Evolutionary conservation across 2,113 vertebrate genomes (phyloP), one percentile per base, ranked within the genome.

Genomic region (Hoplias malabaricus): DNA sequence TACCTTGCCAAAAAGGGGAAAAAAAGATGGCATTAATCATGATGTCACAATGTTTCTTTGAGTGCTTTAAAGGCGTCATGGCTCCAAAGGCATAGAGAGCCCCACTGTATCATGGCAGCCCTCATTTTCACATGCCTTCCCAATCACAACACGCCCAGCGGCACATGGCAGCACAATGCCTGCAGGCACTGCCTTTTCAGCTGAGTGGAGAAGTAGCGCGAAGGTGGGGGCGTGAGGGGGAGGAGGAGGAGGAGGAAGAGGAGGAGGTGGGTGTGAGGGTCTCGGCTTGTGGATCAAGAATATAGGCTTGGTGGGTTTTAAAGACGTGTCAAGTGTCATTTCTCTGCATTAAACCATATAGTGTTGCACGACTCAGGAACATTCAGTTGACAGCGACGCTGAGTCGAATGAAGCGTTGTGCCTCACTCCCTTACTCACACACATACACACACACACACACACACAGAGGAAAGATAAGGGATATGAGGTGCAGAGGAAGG

Each of bases 91-190:
- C 50, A 23, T 63, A 16, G n/a, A 31, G 53, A 69, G 71, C 63
- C 75, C 46, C 43, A 84, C 67, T 19, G 75, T 75, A 43, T 82
- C 74, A 63, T 78, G 75, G 62, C 82, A 82, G 80, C 73, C 77
- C 83, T 80, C 76, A 84, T 86, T 80, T 86, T 85, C 82, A 87
- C 86, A 85, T 84, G 83, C 77, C 80, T 83, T 84, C 84, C 86
- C 83, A 77, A 86, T 87, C 87, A 86, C 87, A 86, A 79, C 87
- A 88, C 65, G 67, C 81, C 87, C 86, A 85, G 84, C 82, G 80
- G 89, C 90, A 87, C 89, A 88, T 89, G 90, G 85, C 83, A 85
- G 84, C 86, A 84, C 82, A 85, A 77, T 85, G 81, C 80, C 91
- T 75, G 66, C 84, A 87, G 88, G 88, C 84, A 40, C 88, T 87